Evolutionary conservation across 2,888 invertebrate species (phyloP), one percentile per base, ranked within the genome.

Genomic region (Malacosoma neustria): DNA sequence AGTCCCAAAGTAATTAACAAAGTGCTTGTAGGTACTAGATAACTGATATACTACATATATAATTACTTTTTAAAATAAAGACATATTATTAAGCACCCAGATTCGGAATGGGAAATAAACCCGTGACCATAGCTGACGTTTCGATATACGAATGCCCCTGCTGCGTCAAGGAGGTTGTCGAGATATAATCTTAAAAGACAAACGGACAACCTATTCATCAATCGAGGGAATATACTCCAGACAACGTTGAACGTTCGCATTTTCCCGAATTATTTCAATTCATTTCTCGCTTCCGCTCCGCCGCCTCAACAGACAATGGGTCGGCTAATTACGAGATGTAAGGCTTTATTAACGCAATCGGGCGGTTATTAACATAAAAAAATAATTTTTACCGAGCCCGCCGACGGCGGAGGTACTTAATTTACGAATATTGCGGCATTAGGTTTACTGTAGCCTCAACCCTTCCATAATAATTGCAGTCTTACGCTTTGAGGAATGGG

Each of bases 271-370:
- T 64, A 70, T 69, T 69, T 66, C 63, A 72, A 68, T 73, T 73
- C 69, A 65, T 61, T 60, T 54, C 55, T 59, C 62, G 51, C 55
- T 57, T 50, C 53, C 70, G 66, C 70, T 61, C 62, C 63, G 44
- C 60, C 68, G 70, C 70, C 71, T 72, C 54, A 48, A 51, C 64
- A 77, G 76, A 80, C 77, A 80, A 79, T 73, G 65, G 67, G 51
- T 47, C 57, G 55, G 53, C 75, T 81, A 84, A 84, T 84, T 84
- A 82, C 74, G 67, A 73, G 74, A 80, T 80, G 80, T 81, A 80
- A 77, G 77, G 75, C 79, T 84, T 84, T 82, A 85, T 84, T 81
- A 84, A 79, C 81, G 76, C 81, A 79, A 82, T 82, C 76, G 74
- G 73, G 66, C 56, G 68, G 74, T 75, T 68, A 84, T 84, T 84